Percentiles rank a stretch among this genome's conserved stretches.
These are phyloP conservation scores for Clarias laeviceps DNA, from an alignment of 2,797 vertebrate species.

Conservation along the genomic window DNA sequence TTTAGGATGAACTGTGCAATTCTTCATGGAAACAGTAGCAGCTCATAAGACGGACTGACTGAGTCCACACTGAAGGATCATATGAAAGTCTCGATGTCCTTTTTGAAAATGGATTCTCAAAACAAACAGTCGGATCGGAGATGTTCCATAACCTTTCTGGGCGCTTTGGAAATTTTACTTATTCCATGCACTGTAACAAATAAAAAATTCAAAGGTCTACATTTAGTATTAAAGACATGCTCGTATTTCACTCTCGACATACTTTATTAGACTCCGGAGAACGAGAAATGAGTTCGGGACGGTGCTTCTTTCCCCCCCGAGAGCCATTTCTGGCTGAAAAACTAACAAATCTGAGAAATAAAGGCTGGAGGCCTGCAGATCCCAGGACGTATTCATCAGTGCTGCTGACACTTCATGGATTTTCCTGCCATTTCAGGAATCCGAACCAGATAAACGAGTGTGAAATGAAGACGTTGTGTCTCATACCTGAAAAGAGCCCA, in stretches of 20 bases:
- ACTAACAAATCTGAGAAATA: conserved; percentile 32
- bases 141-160: neutral
- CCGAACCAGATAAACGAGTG: conserved; percentile 31
- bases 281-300: conserved; percentile 1
- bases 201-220: neutral
- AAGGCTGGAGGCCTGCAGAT: conserved; percentile 11
- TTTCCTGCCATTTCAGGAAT: conserved; percentile 47
- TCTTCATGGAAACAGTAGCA: neutral
- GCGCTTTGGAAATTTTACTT: conserved; percentile 12
- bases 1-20: neutral
- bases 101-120: neutral
- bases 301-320: conserved; percentile 20
- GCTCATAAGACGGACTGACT: too few species aligned
- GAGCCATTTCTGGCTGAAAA: conserved; percentile 37
- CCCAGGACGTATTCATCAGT: conserved; percentile 36
- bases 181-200: neutral
- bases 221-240: neutral
- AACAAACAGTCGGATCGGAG: conserved; percentile 1
- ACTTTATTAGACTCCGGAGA: conserved; percentile 14
- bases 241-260: conserved; percentile 30
- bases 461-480: conserved; percentile 23
- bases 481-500: conserved; percentile 95
- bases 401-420: conserved; percentile 29
- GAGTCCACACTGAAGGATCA: neutral
- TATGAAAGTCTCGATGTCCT: neutral